Evolutionary conservation across 2,797 vertebrate genomes (phyloP), one percentile per base, ranked within the genome.

Genomic region (Crypturellus tataupa): DNA sequence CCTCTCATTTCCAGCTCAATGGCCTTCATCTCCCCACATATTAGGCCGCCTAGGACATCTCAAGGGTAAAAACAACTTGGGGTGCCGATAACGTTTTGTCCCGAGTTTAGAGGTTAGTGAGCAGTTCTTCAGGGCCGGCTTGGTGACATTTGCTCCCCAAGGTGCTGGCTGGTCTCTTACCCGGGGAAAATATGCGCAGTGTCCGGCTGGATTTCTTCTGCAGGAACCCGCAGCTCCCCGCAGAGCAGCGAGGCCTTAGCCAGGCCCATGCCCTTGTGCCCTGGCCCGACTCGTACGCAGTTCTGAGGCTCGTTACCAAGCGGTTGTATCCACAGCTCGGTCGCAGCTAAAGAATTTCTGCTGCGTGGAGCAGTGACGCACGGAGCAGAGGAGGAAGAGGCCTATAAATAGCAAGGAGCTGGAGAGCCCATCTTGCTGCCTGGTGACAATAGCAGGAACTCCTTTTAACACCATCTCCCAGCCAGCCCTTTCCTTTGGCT

Each of bases 361-460:
- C 27, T 68, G 11, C 44, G 15, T 49, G 49, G 49, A 51, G 49
- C 49, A 51, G 1, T 62, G 80, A 85, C 37, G 33, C 9, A 31
- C 7, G 65, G 69, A 72, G 72, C 87, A 76, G 67, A 53, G 77
- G 67, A 93, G 87, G 82, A 91, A 91, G 68, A 75, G 68, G 65
- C 80, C 27, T 89, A 94, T 88, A 96, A 95, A 96, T 95, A 96
- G 94, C 89, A 73, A 77, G 58, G 64, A 96, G 85, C 53, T 73
- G 89, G 77, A 83, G 94, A 95, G 89, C 80, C 71, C 85, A 77
- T 90, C 83, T 95, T 0, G 0, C 51, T 91, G 37, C 92, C 85
- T 90, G 89, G 73, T 84, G 70, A 95, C 95, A 96, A 93, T 96
- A 79, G 62, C 87, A 94, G 94, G 94, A 94, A 95, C 83, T 92